These are phyloP conservation scores for Pogonophryne albipinna DNA, from an alignment of 2,797 vertebrate genomes.

Conservation along the genomic window DNA sequence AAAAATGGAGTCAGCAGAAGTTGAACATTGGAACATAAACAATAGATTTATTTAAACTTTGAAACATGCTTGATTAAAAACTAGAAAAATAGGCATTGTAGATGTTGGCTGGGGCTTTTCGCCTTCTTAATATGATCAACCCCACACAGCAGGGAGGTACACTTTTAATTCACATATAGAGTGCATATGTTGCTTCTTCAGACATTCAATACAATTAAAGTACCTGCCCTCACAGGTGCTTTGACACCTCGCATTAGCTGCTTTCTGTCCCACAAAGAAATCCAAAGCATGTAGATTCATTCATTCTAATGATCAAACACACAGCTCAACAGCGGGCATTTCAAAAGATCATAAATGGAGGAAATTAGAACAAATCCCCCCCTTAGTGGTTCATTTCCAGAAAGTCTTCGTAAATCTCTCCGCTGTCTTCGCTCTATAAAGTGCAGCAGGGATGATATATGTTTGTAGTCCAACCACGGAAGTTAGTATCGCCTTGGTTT, in stretches of 20 bases:
- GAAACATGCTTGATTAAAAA: constrained; percentile 35
- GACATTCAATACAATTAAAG: constrained; percentile 3
- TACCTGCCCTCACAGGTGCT: background rate
- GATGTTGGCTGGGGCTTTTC: constrained; percentile 7
- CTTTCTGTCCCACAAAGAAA: constrained; percentile 4
- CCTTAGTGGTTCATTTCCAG: constrained; percentile 3
- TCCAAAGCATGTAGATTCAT: background rate
- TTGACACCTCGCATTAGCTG: background rate
- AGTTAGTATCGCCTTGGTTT: no score
- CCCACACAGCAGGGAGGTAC: constrained; percentile 52
- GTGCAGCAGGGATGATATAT: no score
- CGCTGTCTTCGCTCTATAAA: background rate
- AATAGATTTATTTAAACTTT: background rate
- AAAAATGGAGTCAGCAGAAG: constrained; percentile 1
- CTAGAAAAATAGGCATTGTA: background rate
- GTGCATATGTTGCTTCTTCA: constrained; percentile 13
- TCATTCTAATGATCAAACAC: background rate
- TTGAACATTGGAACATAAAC: background rate
- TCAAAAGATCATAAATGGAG: background rate
- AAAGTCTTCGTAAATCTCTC: background rate
- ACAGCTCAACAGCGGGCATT: background rate
- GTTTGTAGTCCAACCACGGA: no score
- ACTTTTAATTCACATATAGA: constrained; percentile 11
- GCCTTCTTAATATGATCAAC: constrained; percentile 25
- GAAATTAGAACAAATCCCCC: constrained; percentile 5